These are phyloP conservation scores for Xiphophorus hellerii DNA, from an alignment of 2,113 vertebrate species.

Conservation along the genomic window DNA sequence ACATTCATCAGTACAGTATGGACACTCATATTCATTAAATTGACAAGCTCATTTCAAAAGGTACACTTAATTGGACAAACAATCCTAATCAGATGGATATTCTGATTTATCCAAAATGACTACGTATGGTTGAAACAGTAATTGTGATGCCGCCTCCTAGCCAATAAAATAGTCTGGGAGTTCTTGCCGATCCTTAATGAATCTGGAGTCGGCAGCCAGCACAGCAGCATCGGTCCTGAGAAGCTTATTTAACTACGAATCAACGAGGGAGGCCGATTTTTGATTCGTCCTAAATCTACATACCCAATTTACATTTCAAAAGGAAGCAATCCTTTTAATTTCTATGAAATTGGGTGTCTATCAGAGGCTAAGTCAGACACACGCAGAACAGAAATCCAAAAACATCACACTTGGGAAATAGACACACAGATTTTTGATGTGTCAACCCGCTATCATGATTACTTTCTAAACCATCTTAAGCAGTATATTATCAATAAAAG, in stretches of 20 bases:
- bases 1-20: too few relatives aligned
- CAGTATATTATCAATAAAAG: conserved; percentile 11
- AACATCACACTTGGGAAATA: conserved; percentile 53
- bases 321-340: conserved; percentile 71
- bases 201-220: conserved; percentile 51
- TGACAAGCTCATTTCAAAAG: too few relatives aligned
- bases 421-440: conserved; percentile 32
- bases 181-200: conserved; percentile 65
- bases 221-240: conserved; percentile 54
- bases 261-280: conserved; percentile 68
- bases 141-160: conserved; percentile 20
- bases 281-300: conserved; percentile 73
- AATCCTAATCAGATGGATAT: too few relatives aligned
- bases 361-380: conserved; percentile 57
- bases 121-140: not conserved
- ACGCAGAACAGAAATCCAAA: conserved; percentile 35
- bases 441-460: conserved; percentile 14
- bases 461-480: conserved; percentile 10
- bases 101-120: too few relatives aligned
- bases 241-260: conserved; percentile 64
- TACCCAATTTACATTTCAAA: conserved; percentile 77
- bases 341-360: conserved; percentile 73
- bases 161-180: conserved; percentile 36
- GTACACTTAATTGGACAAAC: too few relatives aligned
- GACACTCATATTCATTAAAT: too few relatives aligned